These are phyloP conservation scores for Austrolebias charrua DNA, from an alignment of 2,797 vertebrate genomes.

Conservation along the genomic window DNA sequence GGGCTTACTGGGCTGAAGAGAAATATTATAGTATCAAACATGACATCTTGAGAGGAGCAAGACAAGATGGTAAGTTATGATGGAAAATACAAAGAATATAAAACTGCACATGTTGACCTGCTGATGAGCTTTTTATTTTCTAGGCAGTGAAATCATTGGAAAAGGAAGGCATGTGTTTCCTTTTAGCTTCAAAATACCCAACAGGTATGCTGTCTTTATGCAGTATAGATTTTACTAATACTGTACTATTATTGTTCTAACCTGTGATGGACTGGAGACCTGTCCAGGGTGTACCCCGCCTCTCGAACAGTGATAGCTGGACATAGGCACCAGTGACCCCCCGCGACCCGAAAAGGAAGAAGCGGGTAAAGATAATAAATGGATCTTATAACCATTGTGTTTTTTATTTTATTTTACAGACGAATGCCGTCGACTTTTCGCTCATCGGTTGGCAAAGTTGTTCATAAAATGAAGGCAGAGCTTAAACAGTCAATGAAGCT, in stretches of 20 bases:
- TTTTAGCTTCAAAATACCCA: slow-evolving; percentile 71
- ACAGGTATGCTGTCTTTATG: slow-evolving; percentile 46
- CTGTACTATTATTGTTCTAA: neutral
- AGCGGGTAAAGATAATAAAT: too few species aligned
- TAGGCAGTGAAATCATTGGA: slow-evolving; percentile 53
- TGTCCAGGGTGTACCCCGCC: too few species aligned
- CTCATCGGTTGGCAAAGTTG: slow-evolving; percentile 47
- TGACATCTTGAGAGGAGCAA: slow-evolving; percentile 54
- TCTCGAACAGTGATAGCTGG: too few species aligned
- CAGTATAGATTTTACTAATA: accelerated
- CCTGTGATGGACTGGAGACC: accelerated
- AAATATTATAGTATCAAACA: slow-evolving; percentile 67
- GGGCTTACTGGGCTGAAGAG: slow-evolving; percentile 59
- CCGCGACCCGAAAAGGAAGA: too few species aligned
- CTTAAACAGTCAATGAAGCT: slow-evolving; percentile 65
- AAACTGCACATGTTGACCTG: too few species aligned
- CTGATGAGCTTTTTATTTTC: neutral
- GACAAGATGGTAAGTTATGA: too few species aligned
- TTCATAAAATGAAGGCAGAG: slow-evolving; percentile 68
- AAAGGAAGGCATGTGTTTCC: slow-evolving; percentile 68
- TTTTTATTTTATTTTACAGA: slow-evolving; percentile 40
- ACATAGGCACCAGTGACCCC: too few species aligned
- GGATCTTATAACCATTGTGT: neutral
- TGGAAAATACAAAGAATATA: too few species aligned
- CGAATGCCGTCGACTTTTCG: slow-evolving; percentile 72